Conservation (phyloP, 2,888 invertebrate species). For the Lepidocyrtoides sp. region DNA sequence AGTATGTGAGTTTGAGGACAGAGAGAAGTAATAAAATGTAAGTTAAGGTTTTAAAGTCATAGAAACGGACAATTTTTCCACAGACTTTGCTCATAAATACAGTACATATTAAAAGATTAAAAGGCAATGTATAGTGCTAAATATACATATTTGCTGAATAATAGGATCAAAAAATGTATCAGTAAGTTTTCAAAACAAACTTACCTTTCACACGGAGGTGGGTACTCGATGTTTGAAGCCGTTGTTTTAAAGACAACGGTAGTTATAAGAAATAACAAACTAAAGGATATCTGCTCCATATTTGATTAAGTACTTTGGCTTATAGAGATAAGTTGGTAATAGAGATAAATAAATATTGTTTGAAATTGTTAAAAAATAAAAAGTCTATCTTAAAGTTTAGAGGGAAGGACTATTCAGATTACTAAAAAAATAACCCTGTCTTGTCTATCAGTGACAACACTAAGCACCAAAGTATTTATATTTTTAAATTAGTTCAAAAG, state of each 20-base stretch:
- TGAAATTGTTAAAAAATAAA: slow-evolving; percentile 3
- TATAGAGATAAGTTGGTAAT: not conserved
- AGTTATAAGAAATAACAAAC: slow-evolving; percentile 47
- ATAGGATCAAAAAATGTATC: not conserved
- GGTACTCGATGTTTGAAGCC: slow-evolving; percentile 55
- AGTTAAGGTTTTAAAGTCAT: too few species aligned
- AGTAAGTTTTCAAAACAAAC: not conserved
- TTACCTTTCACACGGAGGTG: slow-evolving; percentile 77
- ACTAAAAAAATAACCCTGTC: not conserved
- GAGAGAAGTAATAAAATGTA: not conserved
- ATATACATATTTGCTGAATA: too few species aligned
- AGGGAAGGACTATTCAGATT: not conserved
- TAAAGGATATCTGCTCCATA: slow-evolving; percentile 59
- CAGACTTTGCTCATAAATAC: too few species aligned
- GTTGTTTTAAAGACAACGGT: slow-evolving; percentile 63
- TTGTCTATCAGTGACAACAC: too few species aligned
- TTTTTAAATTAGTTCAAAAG: not conserved
- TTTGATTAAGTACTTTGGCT: slow-evolving; percentile 2
- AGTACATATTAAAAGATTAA: too few species aligned
- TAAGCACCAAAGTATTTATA: not conserved
- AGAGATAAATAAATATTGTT: slow-evolving; percentile 31
- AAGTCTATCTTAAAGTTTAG: not conserved
- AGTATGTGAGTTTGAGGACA: not conserved
- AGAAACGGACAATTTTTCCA: too few species aligned
- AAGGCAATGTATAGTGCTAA: too few species aligned